These are phyloP conservation scores for Adelosebastes latens DNA, from an alignment of 2,797 vertebrate species.

Conservation along the genomic window DNA sequence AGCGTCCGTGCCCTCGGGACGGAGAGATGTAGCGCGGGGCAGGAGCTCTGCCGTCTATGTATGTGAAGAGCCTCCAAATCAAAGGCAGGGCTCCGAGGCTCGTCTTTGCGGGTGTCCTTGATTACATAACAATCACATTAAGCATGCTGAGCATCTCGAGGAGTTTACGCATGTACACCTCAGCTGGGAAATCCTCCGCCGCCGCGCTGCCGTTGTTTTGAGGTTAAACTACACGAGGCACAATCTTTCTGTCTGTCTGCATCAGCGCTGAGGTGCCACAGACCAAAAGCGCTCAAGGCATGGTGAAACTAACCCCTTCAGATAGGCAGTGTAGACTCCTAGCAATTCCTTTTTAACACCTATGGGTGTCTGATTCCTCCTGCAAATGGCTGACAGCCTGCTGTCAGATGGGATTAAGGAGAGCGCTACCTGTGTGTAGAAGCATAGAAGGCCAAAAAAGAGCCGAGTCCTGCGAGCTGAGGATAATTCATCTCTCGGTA, in stretches of 20 bases:
- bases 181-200: neutral
- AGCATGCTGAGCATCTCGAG: constrained; percentile 31
- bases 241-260: constrained; percentile 47
- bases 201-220: constrained; percentile 8
- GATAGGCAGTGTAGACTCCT: constrained; percentile 50
- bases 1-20: constrained; percentile 46
- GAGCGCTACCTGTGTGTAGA: constrained; percentile 43
- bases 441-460: constrained; percentile 28
- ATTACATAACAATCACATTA: constrained; percentile 39
- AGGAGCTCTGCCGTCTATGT: constrained; percentile 18
- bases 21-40: constrained; percentile 33
- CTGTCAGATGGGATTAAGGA: constrained; percentile 68
- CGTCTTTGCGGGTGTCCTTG: constrained; percentile 57
- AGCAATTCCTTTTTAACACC: constrained; percentile 64
- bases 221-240: constrained; percentile 22
- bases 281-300: constrained; percentile 42
- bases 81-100: constrained; percentile 51
- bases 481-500: constrained; percentile 57
- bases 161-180: constrained; percentile 37
- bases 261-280: constrained; percentile 21
- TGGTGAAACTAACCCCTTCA: constrained; percentile 36
- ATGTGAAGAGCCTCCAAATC: constrained; percentile 60
- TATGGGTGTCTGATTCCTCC: constrained; percentile 50
- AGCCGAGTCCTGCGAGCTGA: constrained; percentile 28
- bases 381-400: constrained; percentile 65